Base-by-base conservation (phyloP, 2,113 vertebrate species). In the Piprites chloris region DNA sequence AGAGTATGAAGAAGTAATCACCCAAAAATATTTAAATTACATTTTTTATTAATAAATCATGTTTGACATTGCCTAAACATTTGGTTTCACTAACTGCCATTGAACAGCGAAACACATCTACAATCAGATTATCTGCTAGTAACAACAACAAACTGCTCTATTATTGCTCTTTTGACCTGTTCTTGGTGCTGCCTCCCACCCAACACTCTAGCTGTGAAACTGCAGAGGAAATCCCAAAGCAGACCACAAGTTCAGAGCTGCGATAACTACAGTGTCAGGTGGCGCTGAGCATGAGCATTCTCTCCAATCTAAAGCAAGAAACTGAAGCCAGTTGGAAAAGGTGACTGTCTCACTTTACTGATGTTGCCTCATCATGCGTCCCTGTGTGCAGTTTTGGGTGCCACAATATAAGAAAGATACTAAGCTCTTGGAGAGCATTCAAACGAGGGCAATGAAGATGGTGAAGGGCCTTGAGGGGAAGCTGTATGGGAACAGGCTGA, bases 81-180 rank as follows among this genome's bases (percentile, higher is more conserved):
- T 47, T 74, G 14, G 32, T 46, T 88, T 90, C 63, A 56, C 69
- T 73, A 47, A 71, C 32, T 76, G 44, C 32, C 59, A 77, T 68
- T 91, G 61, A 85, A 94, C 92, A 93, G 22, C 49, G 79, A 83
- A 85, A 46, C 33, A 72, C 14, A 53, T 24, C n/a, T 79, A 65
- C 28, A 42, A 33, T 39, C 39, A 78, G 55, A 5, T 42, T 72
- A 52, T 30, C 67, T 85, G 58, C 53, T 69, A 91, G 5, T 15
- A 89, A 39, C 15, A 62, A 49, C 65, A 84, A 74, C 50, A 53
- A 94, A 77, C 46, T 55, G 42, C 59, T 87, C 44, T 33, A 14
- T 22, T 35, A 47, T 6, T 67, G 32, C 35, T 75, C 26, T 71
- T 92, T 93, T 72, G 22, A 89, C 27, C 39, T 69, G 21, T 5